These are phyloP conservation scores for Leptodactylus fuscus DNA, from an alignment of 2,113 vertebrate species.

Conservation along the genomic window DNA sequence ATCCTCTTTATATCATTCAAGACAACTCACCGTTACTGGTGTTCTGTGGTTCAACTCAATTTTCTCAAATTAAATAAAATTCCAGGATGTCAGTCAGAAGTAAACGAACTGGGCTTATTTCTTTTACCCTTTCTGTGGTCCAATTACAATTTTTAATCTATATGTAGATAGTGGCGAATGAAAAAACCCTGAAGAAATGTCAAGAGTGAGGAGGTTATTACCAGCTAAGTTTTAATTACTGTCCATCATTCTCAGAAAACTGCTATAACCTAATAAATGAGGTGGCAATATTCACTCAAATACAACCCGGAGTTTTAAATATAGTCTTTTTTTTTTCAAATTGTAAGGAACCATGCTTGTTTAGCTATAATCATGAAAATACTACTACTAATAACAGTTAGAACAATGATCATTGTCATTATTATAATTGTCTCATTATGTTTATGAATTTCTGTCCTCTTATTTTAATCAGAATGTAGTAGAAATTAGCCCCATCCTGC, in stretches of 20 bases:
- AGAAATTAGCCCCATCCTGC: no score
- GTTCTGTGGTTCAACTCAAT: constrained; percentile 85
- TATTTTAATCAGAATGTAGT: no score
- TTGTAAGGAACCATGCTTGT: not conserved
- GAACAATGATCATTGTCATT: no score
- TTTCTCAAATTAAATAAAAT: constrained; percentile 91
- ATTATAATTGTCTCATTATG: no score
- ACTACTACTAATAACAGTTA: no score
- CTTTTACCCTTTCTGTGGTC: constrained; percentile 87
- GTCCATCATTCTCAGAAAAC: constrained; percentile 86
- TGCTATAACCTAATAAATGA: constrained; percentile 73
- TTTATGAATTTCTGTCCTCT: no score
- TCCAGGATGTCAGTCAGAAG: constrained; percentile 87
- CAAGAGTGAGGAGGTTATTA: constrained; percentile 94
- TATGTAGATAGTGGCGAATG: constrained; percentile 95
- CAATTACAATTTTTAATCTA: constrained; percentile 98
- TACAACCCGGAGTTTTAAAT: constrained; percentile 61
- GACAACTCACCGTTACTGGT: constrained; percentile 78
- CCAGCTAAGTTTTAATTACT: constrained; percentile 96
- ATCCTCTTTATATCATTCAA: constrained; percentile 63
- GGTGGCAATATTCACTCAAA: constrained; percentile 63
- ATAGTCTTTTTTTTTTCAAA: not conserved
- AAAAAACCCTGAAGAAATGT: constrained; percentile 94
- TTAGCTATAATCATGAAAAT: no score
- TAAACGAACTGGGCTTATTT: constrained; percentile 81